Conservation (phyloP, 2,797 vertebrate genomes). For the Molossus molossus region DNA sequence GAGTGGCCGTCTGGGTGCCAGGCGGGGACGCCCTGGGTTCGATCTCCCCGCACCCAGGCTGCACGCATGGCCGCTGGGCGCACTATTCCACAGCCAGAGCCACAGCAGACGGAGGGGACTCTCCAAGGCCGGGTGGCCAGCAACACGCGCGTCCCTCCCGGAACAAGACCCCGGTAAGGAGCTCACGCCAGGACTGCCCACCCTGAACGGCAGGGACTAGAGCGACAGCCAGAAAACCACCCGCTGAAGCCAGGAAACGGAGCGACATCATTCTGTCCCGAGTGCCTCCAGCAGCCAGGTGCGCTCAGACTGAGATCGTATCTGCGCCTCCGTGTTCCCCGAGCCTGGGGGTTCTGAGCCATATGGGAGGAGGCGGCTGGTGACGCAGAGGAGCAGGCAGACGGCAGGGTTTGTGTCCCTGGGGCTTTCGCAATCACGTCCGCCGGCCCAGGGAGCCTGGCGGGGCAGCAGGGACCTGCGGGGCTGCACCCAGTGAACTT, state of each 20-base stretch:
- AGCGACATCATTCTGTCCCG: background rate
- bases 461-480: fast-evolving
- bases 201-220: too few relatives aligned
- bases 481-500: fast-evolving
- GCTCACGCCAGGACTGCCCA: background rate
- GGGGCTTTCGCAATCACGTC: fast-evolving
- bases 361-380: background rate
- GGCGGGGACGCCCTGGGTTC: background rate
- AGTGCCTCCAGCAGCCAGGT: background rate
- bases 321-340: background rate
- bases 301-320: too few relatives aligned
- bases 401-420: too few relatives aligned
- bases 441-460: background rate
- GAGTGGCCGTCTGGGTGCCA: background rate
- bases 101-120: background rate
- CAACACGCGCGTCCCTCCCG: too few relatives aligned
- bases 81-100: fast-evolving
- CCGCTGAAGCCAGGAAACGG: background rate
- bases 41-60: fast-evolving
- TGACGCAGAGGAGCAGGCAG: too few relatives aligned
- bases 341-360: background rate
- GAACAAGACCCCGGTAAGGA: background rate
- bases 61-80: too few relatives aligned
- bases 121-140: background rate
- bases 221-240: background rate